Conservation (phyloP, 1,140 invertebrate species). For the Theocolax elegans region DNA sequence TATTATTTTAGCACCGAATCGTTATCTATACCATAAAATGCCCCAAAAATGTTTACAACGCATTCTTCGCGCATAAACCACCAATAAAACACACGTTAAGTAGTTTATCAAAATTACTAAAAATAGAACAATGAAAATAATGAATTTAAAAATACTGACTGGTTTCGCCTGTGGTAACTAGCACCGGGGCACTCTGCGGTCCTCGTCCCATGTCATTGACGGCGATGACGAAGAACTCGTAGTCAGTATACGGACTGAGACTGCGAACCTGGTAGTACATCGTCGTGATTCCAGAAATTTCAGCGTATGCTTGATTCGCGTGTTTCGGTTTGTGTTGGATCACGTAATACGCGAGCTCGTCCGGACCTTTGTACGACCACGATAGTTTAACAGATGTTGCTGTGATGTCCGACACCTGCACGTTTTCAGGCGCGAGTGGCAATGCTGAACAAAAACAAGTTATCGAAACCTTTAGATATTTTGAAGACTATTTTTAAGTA, state of each 20-base stretch:
- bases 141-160: constrained; percentile 74
- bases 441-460: constrained; percentile 73
- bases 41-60: too few species aligned
- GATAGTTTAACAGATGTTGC: constrained; percentile 89
- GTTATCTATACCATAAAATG: too few species aligned
- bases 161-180: constrained; percentile 95
- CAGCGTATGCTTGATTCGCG: constrained; percentile 80
- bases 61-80: too few species aligned
- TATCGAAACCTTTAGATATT: too few species aligned
- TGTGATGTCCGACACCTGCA: constrained; percentile 91
- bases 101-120: too few species aligned
- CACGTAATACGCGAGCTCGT: constrained; percentile 92
- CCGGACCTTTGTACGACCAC: constrained; percentile 88
- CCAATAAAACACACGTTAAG: too few species aligned
- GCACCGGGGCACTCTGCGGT: constrained; percentile 83
- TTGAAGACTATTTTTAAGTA: too few species aligned
- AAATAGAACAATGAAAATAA: background rate
- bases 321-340: constrained; percentile 95
- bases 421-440: constrained; percentile 87
- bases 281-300: constrained; percentile 92
- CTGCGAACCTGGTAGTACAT: constrained; percentile 91
- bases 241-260: constrained; percentile 93
- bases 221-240: constrained; percentile 95
- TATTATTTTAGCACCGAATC: too few species aligned
- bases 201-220: constrained; percentile 94